phyloP scores from a whole-genome alignment of 2,797 vertebrate genomes.

The Melanotaenia nigrans region DNA sequence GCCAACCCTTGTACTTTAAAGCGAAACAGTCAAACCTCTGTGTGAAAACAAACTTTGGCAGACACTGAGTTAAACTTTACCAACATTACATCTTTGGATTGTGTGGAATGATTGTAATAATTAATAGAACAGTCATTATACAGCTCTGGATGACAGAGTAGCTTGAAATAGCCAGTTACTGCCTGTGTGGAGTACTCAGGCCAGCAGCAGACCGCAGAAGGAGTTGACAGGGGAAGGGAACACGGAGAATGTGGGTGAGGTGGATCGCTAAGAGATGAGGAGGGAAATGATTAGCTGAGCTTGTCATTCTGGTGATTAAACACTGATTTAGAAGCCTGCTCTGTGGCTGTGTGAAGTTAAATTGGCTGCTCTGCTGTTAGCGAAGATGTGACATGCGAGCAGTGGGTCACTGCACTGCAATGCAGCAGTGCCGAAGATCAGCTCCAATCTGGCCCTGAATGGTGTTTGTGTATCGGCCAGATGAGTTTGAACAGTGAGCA shows the following conservation, averaged over 20 bases:
- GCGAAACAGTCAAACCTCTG: conserved; percentile 12
- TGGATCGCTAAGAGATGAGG: conserved; percentile 28
- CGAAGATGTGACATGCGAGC: conserved; percentile 42
- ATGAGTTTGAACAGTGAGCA: conserved; percentile 7
- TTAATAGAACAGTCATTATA: conserved; percentile 54
- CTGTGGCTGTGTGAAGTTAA: conserved; percentile 53
- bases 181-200: conserved; percentile 44
- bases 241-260: conserved; percentile 52
- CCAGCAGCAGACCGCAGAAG: conserved; percentile 35
- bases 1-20: conserved; percentile 12
- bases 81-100: conserved; percentile 30
- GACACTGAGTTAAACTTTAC: conserved; percentile 36
- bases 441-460: conserved; percentile 17
- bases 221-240: conserved; percentile 42
- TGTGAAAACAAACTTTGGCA: conserved; percentile 27
- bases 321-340: conserved; percentile 74
- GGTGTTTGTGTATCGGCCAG: conserved; percentile 33
- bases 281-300: conserved; percentile 69
- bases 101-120: conserved; percentile 61
- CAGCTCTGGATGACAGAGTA: conserved; percentile 39
- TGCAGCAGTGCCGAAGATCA: conserved; percentile 39
- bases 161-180: conserved; percentile 52
- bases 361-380: conserved; percentile 57
- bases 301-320: conserved; percentile 78
- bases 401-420: conserved; percentile 59